Percentiles rank a stretch among this genome's conserved stretches.
Conservation (phyloP, 1,140 invertebrate species). For the Heterodera carotae region DNA sequence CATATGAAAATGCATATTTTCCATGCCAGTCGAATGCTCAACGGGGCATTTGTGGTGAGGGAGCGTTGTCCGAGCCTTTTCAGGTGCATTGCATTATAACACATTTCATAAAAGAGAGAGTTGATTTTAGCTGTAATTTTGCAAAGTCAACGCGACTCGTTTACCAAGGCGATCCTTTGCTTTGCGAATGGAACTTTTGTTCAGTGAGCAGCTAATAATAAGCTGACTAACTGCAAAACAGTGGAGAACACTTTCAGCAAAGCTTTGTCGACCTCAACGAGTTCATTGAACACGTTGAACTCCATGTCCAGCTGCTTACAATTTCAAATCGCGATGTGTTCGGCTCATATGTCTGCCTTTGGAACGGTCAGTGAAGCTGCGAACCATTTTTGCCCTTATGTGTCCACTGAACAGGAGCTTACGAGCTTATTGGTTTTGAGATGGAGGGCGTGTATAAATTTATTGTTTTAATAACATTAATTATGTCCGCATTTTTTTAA, state of each 20-base stretch:
- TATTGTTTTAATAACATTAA: no score
- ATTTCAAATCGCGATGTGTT: constrained; percentile 1
- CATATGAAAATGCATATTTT: constrained; percentile 36
- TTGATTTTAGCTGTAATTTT: constrained; percentile 26
- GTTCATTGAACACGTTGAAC: constrained; percentile 40
- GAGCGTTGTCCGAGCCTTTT: neutral
- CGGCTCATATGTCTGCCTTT: constrained; percentile 37
- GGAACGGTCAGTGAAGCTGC: constrained; percentile 21
- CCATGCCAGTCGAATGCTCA: constrained; percentile 21
- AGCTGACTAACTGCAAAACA: neutral
- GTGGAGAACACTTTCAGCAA: constrained; percentile 16
- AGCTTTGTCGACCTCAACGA: constrained; percentile 40
- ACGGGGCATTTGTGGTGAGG: neutral
- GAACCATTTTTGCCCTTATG: neutral
- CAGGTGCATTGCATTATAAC: constrained; percentile 2
- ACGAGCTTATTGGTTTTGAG: no score
- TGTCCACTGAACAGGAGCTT: no score
- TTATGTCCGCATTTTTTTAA: no score
- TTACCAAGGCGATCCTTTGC: constrained; percentile 37
- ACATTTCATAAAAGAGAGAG: neutral
- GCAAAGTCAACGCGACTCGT: constrained; percentile 14
- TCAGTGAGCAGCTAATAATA: constrained; percentile 22
- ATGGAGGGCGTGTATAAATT: no score
- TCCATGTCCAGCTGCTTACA: constrained; percentile 31
- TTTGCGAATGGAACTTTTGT: constrained; percentile 49